A percentile compares a stretch with the other conserved stretches of the same genome.
Evolutionary conservation across 2,797 vertebrate species (phyloP).

Genomic region (Macropodus opercularis): DNA sequence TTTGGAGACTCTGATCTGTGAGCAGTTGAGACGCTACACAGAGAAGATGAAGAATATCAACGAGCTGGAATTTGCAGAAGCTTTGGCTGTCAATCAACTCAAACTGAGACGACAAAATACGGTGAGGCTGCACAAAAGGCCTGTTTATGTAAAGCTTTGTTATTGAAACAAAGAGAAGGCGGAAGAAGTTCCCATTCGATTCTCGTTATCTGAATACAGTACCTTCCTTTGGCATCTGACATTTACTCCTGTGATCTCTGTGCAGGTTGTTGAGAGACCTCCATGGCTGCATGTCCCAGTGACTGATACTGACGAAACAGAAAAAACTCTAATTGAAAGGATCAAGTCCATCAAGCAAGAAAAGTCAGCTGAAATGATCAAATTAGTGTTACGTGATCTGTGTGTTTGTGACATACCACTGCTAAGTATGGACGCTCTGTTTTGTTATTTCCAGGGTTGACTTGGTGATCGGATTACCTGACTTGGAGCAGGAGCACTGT

Average conservation of each 20-base stretch:
- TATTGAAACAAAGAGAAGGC: no score
- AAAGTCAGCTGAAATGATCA: constrained; percentile 83
- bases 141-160: background rate
- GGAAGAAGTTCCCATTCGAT: no score
- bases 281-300: constrained; percentile 18
- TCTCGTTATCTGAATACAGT: no score
- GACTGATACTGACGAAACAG: constrained; percentile 64
- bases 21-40: constrained; percentile 92
- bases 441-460: constrained; percentile 81
- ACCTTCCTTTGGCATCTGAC: background rate
- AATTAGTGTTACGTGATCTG: no score
- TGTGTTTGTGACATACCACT: background rate
- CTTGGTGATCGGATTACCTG: constrained; percentile 89
- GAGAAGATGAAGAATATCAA: constrained; percentile 95
- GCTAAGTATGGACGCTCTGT: constrained; percentile 1
- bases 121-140: constrained; percentile 72
- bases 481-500: constrained; percentile 90
- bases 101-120: constrained; percentile 87
- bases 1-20: constrained; percentile 93
- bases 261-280: constrained; percentile 71
- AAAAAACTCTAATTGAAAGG: constrained; percentile 86
- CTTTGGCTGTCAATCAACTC: constrained; percentile 87
- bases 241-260: constrained; percentile 18
- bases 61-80: constrained; percentile 91
- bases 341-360: constrained; percentile 94